Conservation (phyloP, 1,140 invertebrate genomes). For the Cyphomyrmex costatus region DNA sequence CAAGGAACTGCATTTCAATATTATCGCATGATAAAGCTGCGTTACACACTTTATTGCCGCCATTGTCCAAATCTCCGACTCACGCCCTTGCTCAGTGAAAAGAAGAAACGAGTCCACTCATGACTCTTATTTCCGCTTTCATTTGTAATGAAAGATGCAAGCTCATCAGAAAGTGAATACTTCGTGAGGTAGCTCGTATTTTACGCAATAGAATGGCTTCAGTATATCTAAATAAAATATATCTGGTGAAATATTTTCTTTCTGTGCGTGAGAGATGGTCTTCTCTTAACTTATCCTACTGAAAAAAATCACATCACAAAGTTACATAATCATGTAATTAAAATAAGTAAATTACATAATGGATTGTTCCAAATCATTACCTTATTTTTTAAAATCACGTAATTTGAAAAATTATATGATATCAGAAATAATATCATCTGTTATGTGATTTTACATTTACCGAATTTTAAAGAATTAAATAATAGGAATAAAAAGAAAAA, state of each 20-base stretch:
- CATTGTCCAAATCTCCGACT: constrained; percentile 43
- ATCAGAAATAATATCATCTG: too few relatives aligned
- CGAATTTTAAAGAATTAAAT: too few relatives aligned
- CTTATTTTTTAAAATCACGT: too few relatives aligned
- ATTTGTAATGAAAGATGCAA: not conserved
- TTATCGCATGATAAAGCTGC: constrained; percentile 83
- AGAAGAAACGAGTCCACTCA: constrained; percentile 22
- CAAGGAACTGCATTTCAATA: constrained; percentile 84
- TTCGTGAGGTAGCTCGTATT: not conserved
- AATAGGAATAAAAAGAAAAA: too few relatives aligned
- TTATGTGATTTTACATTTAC: too few relatives aligned
- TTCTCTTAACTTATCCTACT: not conserved
- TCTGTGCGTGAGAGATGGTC: not conserved
- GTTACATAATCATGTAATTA: too few relatives aligned
- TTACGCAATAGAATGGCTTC: too few relatives aligned
- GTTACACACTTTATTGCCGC: constrained; percentile 74
- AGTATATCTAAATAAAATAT: not conserved
- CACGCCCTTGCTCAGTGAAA: not conserved
- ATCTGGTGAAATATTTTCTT: not conserved
- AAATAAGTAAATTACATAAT: too few relatives aligned
- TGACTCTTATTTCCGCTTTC: constrained; percentile 22
- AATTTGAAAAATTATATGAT: too few relatives aligned
- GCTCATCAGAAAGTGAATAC: not conserved
- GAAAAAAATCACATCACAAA: too few relatives aligned
- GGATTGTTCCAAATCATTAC: too few relatives aligned